A percentile compares a stretch with the other conserved stretches of the same genome.
Evolutionary conservation across 2,113 vertebrate genomes (phyloP).

Genomic region (Hemiprocne comata): DNA sequence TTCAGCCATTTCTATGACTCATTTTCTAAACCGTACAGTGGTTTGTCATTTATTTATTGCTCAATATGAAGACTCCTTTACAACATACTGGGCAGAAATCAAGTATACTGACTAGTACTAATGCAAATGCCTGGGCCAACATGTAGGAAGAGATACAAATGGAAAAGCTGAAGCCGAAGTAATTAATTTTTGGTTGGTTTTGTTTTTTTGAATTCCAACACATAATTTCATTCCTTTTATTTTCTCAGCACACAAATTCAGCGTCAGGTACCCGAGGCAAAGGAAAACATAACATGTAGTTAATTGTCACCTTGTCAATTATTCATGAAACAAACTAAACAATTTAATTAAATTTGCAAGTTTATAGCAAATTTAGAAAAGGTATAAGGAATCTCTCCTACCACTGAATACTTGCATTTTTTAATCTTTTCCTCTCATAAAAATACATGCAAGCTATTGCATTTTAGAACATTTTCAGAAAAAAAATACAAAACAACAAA

Average conservation of each 20-base stretch:
- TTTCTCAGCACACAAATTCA: conserved; percentile 17
- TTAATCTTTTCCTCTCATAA: not conserved
- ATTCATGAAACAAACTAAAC: conserved; percentile 41
- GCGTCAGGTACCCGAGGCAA: conserved; percentile 22
- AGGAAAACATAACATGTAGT: conserved; percentile 8
- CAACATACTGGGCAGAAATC: not conserved
- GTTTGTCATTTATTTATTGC: not conserved
- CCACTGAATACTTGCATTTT: not conserved
- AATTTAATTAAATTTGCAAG: conserved; percentile 21
- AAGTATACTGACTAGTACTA: not conserved
- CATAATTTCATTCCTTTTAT: not conserved
- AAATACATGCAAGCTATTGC: not conserved
- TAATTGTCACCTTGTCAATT: conserved; percentile 52
- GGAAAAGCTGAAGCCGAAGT: not conserved
- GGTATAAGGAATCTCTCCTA: not conserved
- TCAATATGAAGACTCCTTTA: not conserved
- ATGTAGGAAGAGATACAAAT: not conserved
- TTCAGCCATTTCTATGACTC: not conserved
- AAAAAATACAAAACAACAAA: accelerated
- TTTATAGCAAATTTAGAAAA: conserved; percentile 15
- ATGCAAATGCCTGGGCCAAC: not conserved
- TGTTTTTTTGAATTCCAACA: not conserved
- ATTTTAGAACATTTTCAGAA: not conserved
- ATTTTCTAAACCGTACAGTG: not conserved
- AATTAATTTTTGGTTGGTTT: not conserved